Percentiles rank a stretch among this genome's conserved stretches.
Conservation (phyloP, 2,888 invertebrate species). For the Hedychridium roseum region DNA sequence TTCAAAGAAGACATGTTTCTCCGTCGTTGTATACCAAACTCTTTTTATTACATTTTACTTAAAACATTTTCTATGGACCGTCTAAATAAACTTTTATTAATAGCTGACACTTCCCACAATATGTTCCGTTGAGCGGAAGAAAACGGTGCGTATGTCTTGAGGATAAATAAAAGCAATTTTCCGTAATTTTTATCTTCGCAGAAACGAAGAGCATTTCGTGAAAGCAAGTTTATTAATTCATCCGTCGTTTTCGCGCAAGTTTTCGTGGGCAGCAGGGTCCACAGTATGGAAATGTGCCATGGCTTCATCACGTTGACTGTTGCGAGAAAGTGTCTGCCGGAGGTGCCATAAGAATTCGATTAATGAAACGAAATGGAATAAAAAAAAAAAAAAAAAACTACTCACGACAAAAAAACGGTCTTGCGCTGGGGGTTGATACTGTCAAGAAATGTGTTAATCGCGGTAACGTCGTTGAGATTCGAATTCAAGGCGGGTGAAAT, state of each 20-base stretch:
- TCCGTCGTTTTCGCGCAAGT: slow-evolving; percentile 34
- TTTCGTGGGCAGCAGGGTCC: slow-evolving; percentile 28
- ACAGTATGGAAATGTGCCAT: slow-evolving; percentile 50
- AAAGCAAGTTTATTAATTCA: slow-evolving; percentile 40
- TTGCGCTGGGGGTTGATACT: background rate
- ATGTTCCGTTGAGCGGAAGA: no score
- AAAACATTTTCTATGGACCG: slow-evolving; percentile 41
- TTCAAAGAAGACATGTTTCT: no score
- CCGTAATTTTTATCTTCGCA: no score
- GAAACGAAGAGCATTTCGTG: no score
- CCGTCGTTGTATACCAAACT: no score
- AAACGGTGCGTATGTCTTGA: no score
- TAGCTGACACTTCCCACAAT: slow-evolving; percentile 42
- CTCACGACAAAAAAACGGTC: no score
- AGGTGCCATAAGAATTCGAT: no score
- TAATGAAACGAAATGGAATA: no score
- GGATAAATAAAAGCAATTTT: no score
- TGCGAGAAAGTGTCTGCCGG: slow-evolving; percentile 44
- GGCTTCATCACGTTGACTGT: slow-evolving; percentile 43
- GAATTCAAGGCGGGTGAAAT: slow-evolving; percentile 43
- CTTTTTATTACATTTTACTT: slow-evolving; percentile 16
- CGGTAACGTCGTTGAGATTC: slow-evolving; percentile 41
- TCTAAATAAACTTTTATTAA: slow-evolving; percentile 48
- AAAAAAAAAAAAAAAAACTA: slow-evolving; percentile 14
- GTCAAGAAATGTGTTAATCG: slow-evolving; percentile 12